Evolutionary conservation across 2,888 invertebrate species (phyloP).

Genomic region (Drosophila meridiana): DNA sequence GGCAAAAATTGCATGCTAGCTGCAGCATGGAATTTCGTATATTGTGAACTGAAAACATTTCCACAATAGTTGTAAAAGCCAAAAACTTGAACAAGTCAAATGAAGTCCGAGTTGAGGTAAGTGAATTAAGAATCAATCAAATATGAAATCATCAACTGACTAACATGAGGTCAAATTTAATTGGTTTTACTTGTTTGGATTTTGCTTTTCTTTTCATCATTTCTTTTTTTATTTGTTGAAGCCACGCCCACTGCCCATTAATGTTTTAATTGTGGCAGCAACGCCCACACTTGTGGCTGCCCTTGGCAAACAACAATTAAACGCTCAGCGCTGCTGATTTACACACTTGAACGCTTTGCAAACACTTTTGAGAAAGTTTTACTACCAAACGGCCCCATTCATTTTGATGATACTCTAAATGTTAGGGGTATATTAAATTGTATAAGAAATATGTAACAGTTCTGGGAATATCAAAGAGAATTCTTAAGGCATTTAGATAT

Average conservation of each 20-base stretch:
- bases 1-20: constrained; percentile 76
- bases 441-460: background rate
- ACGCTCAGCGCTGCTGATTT: constrained; percentile 65
- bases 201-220: too few relatives aligned
- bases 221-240: background rate
- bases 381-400: constrained; percentile 45
- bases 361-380: constrained; percentile 60
- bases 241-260: constrained; percentile 30
- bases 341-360: constrained; percentile 63
- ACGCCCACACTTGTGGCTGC: constrained; percentile 44
- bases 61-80: constrained; percentile 19
- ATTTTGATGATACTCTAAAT: constrained; percentile 12
- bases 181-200: background rate
- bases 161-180: background rate
- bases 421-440: background rate
- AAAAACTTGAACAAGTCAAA: constrained; percentile 23
- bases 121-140: constrained; percentile 4
- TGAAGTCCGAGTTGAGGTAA: constrained; percentile 1
- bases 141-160: background rate
- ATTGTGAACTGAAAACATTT: constrained; percentile 50
- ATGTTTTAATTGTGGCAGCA: constrained; percentile 61
- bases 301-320: constrained; percentile 74
- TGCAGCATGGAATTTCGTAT: constrained; percentile 48
- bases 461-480: background rate
- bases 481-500: background rate